A percentile compares a stretch with the other conserved stretches of the same genome.
Evolutionary conservation across 2,113 vertebrate species (phyloP).

Genomic region (Grammomys dolichurus): DNA sequence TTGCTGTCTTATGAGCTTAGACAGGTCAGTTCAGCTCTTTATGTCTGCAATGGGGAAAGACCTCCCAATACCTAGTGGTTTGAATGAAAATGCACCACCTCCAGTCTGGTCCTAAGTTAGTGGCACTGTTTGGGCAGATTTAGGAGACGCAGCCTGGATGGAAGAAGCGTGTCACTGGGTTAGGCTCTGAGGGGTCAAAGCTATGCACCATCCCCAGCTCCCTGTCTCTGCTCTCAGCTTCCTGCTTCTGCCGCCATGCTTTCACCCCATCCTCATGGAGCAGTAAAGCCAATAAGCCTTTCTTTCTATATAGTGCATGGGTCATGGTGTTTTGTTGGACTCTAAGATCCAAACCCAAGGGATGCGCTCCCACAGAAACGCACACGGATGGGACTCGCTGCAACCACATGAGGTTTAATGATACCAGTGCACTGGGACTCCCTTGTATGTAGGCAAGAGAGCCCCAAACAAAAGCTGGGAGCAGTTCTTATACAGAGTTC

Average conservation of each 20-base stretch:
- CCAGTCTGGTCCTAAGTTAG: neutral
- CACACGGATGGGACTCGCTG: too few relatives aligned
- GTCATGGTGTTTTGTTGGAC: neutral
- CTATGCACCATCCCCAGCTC: neutral
- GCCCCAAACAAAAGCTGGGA: too few relatives aligned
- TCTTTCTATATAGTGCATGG: neutral
- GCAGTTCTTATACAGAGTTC: too few relatives aligned
- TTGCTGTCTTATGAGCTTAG: neutral
- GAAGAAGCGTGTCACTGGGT: neutral
- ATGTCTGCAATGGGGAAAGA: neutral
- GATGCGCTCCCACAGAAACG: too few relatives aligned
- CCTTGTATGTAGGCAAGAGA: too few relatives aligned
- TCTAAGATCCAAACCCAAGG: too few relatives aligned
- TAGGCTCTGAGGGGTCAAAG: neutral
- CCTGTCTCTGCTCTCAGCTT: neutral
- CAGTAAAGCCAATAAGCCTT: neutral
- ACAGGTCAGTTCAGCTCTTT: neutral
- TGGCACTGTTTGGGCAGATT: neutral
- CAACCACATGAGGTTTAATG: too few relatives aligned
- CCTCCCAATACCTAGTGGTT: neutral
- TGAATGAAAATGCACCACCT: neutral
- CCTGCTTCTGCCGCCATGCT: neutral
- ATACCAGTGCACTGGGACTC: too few relatives aligned
- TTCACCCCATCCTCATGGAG: too few relatives aligned
- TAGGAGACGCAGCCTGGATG: neutral